phyloP scores from a whole-genome alignment of 2,113 vertebrate species.

The Leptodactylus fuscus region DNA sequence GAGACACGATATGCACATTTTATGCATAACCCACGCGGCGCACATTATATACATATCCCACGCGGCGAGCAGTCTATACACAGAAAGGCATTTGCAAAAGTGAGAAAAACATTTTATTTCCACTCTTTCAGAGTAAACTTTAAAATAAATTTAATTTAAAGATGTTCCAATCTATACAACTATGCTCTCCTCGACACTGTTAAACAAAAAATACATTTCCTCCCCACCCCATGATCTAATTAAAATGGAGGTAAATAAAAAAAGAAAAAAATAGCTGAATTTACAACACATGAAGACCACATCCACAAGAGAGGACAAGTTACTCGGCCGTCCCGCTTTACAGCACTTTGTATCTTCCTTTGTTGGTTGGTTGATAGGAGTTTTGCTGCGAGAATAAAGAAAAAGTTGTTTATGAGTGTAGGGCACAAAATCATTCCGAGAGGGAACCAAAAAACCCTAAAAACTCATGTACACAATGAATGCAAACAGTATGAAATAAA shows the following conservation, averaged over 20 bases:
- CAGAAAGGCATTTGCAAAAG: neutral
- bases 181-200: too few relatives aligned
- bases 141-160: constrained; percentile 36
- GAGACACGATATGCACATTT: too few relatives aligned
- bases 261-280: constrained; percentile 70
- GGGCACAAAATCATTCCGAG: neutral
- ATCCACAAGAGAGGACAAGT: constrained; percentile 71
- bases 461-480: too few relatives aligned
- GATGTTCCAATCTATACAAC: constrained; percentile 40
- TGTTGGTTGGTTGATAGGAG: constrained; percentile 98
- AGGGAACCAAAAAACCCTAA: too few relatives aligned
- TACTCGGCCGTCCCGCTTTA: constrained; percentile 73
- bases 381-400: constrained; percentile 86
- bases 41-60: too few relatives aligned
- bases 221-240: constrained; percentile 28
- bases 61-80: too few relatives aligned
- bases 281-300: constrained; percentile 75
- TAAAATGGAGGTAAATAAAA: constrained; percentile 71
- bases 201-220: neutral
- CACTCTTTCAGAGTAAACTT: neutral
- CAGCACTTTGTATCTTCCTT: constrained; percentile 98
- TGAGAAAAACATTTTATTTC: neutral
- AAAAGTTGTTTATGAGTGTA: neutral
- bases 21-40: too few relatives aligned
- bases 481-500: too few relatives aligned